Evolutionary conservation across 2,888 invertebrate genomes (phyloP).

Genomic region (Drosophila longiperda): DNA sequence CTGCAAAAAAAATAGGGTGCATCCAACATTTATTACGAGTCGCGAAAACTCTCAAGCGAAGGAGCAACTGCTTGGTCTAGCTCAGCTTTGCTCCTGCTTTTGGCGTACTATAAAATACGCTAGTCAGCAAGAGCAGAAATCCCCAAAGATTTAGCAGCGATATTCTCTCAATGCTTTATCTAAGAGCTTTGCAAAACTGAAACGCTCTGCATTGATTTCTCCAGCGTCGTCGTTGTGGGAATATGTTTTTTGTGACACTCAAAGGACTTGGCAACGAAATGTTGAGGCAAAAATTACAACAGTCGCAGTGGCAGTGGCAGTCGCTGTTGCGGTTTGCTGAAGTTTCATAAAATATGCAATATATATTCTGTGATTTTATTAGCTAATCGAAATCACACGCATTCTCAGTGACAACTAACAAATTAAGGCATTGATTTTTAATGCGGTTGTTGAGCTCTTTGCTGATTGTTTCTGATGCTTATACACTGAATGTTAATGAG

Average conservation of each 20-base stretch:
- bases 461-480: constrained; percentile 40
- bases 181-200: constrained; percentile 62
- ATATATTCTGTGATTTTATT: constrained; percentile 55
- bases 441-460: constrained; percentile 40
- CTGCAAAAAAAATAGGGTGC: constrained; percentile 11
- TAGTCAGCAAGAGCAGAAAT: constrained; percentile 71
- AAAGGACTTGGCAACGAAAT: constrained; percentile 31
- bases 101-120: constrained; percentile 60
- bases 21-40: constrained; percentile 58
- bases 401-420: constrained; percentile 40
- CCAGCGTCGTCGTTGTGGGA: constrained; percentile 52
- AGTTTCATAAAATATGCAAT: constrained; percentile 66
- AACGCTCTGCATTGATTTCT: constrained; percentile 65
- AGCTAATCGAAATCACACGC: constrained; percentile 62
- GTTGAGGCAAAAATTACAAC: constrained; percentile 33
- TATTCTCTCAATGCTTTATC: constrained; percentile 62
- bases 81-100: constrained; percentile 9
- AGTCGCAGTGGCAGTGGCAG: constrained; percentile 28
- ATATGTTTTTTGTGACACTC: constrained; percentile 48
- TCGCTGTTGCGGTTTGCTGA: constrained; percentile 22
- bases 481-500: constrained; percentile 26
- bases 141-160: constrained; percentile 69
- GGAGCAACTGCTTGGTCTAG: constrained; percentile 1
- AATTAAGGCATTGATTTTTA: constrained; percentile 52
- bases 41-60: constrained; percentile 31